Base-by-base conservation (phyloP, 2,113 vertebrate species). In the Limnothrissa miodon region DNA sequence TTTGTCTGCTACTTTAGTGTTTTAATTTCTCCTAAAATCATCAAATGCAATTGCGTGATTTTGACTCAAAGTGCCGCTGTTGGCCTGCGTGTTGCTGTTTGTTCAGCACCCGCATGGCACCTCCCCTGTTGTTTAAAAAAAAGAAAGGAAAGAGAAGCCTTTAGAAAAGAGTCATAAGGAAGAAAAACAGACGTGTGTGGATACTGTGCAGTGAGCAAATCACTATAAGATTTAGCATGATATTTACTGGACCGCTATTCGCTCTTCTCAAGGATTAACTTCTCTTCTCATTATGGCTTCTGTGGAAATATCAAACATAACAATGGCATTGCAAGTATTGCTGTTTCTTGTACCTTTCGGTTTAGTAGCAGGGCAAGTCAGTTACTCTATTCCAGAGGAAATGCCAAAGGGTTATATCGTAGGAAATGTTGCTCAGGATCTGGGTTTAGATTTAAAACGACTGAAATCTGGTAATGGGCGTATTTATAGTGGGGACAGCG, bases 21-120 rank as follows among this genome's bases (percentile, higher is more conserved):
- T 70, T 29, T 70, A 36, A 10, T 29, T 29, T 62, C 56, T 62
- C 56, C 1, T 25, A 25, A 29, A 62, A 7, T 70, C 11, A 36
- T 10, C 29, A 66, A 33, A 9, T 70, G 62, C 33, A 70, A 70
- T 70, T 70, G 62, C 62, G 62, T 70, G 62, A 36, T 70, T 87
- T 92, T 90, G 90, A 94, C 95, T 95, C 90, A 94, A 84, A 89
- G 95, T 91, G 95, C 93, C 94, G 94, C 95, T 95, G 94, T 95
- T 92, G 94, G 89, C 93, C 93, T 93, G 92, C 93, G 92, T 66
- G 70, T 17, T 39, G 78, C 29, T 36, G 13, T 81, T 25, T 39
- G 66, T n/a, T n/a, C n/a, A 23, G 25, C 62, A 36, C 25, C 13
- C 0, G 29, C 4, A 3, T 66, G 25, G 29, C 59, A 66, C 59